Evolutionary conservation across 2,888 invertebrate species (phyloP), one percentile per base, ranked within the genome.

Genomic region (Temnothorax ravouxi): DNA sequence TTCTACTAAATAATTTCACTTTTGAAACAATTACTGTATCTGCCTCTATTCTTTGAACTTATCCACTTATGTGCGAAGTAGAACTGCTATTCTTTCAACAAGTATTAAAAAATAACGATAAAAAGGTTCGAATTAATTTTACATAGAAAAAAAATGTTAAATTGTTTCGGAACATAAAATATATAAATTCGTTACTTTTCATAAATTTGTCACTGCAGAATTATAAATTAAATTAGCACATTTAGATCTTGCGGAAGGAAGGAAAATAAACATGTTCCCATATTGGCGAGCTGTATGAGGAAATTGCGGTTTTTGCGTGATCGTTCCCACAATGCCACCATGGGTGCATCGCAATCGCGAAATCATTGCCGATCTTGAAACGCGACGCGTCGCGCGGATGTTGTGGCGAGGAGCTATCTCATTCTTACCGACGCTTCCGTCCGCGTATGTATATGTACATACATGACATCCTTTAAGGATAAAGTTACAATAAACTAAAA

Each of bases 281-380:
- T 82, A 71, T 56, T 21, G 21, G 41, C 41, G 47, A 21, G 2
- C 52, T n/a, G 44, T 15, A 59, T 4, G 29, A 82, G 90, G 89
- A 89, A 90, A 83, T 86, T 90, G 90, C 84, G 90, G 90, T 89
- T 84, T 85, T 44, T 52, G 44, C 80, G 52, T 52, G 84, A 77
- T 84, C 75, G 76, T 86, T 89, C 85, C 84, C 80, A 84, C 76
- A 81, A 71, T 29, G 29, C 29, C 29, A 29, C 34, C 82, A 59
- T 34, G 44, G 77, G 15, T 69, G 76, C 67, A 72, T 77, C 69
- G 71, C 29, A 52, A 69, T 66, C 71, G 41, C 38, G 34, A 67
- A 29, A 56, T 82, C 77, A 61, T 79, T 34, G 74, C 41, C 67
- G 83, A 71, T 59, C 76, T 25, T 86, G 89, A 87, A 91, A 90